A percentile compares a stretch with the other conserved stretches of the same genome.
phyloP scores from a whole-genome alignment of 2,113 vertebrate genomes.

The Petromus typicus region DNA sequence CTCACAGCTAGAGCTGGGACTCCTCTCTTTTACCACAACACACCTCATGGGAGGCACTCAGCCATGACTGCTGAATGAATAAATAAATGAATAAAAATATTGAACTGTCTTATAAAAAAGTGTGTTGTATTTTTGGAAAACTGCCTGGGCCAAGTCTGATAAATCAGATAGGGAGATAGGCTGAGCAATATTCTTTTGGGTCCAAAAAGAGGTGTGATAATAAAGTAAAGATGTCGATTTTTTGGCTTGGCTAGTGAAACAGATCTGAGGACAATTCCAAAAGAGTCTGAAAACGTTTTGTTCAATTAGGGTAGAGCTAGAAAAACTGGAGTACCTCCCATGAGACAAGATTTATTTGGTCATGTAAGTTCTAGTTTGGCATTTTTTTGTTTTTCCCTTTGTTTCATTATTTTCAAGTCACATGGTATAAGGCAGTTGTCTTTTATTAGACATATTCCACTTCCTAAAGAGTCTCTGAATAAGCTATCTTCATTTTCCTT shows the following conservation, averaged over 20 bases:
- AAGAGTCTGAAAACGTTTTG: slow-evolving; percentile 67
- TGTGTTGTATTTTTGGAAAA: slow-evolving; percentile 46
- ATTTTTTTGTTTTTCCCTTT: not conserved
- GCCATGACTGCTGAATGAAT: not conserved
- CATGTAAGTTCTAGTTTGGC: slow-evolving; percentile 39
- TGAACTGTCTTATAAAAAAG: slow-evolving; percentile 38
- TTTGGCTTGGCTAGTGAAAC: slow-evolving; percentile 31
- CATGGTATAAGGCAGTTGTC: not conserved
- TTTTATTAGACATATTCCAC: slow-evolving; percentile 60
- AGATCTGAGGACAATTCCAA: slow-evolving; percentile 65
- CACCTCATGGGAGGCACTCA: not conserved
- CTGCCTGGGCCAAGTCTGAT: slow-evolving; percentile 46
- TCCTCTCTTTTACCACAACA: not conserved
- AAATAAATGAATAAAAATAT: slow-evolving; percentile 39
- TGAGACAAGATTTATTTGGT: slow-evolving; percentile 58
- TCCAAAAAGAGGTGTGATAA: slow-evolving; percentile 75
- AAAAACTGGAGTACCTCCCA: slow-evolving; percentile 44
- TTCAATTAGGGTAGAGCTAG: slow-evolving; percentile 51
- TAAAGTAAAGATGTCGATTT: slow-evolving; percentile 70
- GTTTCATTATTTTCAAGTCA: slow-evolving; percentile 62
- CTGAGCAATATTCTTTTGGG: slow-evolving; percentile 69
- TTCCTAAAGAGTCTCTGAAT: slow-evolving; percentile 49
- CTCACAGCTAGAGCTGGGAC: not conserved
- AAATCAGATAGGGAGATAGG: slow-evolving; percentile 45
- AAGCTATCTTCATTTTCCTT: not conserved